These are phyloP conservation scores for Rhynchomys soricoides DNA, from an alignment of 2,113 vertebrate species.

Conservation along the genomic window DNA sequence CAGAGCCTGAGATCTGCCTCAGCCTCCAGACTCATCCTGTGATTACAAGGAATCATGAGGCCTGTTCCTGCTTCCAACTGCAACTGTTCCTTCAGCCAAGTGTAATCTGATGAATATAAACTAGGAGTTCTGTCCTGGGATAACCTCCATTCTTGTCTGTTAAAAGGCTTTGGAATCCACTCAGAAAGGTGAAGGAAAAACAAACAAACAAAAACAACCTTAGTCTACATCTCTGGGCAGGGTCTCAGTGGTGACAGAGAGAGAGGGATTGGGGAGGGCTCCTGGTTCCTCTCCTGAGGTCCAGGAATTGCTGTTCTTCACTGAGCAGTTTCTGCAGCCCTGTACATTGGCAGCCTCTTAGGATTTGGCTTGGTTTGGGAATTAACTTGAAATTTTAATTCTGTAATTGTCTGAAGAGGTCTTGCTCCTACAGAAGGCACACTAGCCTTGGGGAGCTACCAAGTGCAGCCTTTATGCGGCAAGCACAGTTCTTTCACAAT, in stretches of 20 bases:
- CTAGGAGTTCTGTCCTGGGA: slow-evolving; percentile 69
- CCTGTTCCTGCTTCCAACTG: slow-evolving; percentile 67
- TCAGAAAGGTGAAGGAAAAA: slow-evolving; percentile 56
- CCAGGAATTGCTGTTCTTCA: neutral
- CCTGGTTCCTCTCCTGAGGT: neutral
- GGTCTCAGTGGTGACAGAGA: neutral
- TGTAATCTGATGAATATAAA: slow-evolving; percentile 77
- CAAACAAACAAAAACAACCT: slow-evolving; percentile 42
- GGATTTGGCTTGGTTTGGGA: neutral
- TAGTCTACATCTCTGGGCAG: slow-evolving; percentile 51
- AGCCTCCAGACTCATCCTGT: slow-evolving; percentile 30
- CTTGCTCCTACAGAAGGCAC: neutral
- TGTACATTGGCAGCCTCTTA: neutral
- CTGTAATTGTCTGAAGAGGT: neutral
- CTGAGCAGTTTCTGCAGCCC: neutral
- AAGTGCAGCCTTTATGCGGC: neutral
- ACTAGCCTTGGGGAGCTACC: neutral
- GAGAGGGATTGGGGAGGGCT: neutral
- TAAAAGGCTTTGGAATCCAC: slow-evolving; percentile 58
- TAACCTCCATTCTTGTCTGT: slow-evolving; percentile 73
- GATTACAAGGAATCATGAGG: slow-evolving; percentile 62
- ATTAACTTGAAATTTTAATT: slow-evolving; percentile 54
- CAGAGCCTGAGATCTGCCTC: slow-evolving; percentile 20
- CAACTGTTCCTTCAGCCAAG: slow-evolving; percentile 69
- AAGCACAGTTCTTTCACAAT: neutral